phyloP scores from a whole-genome alignment of 2,888 invertebrate genomes.

The Toxonevra muliebris region DNA sequence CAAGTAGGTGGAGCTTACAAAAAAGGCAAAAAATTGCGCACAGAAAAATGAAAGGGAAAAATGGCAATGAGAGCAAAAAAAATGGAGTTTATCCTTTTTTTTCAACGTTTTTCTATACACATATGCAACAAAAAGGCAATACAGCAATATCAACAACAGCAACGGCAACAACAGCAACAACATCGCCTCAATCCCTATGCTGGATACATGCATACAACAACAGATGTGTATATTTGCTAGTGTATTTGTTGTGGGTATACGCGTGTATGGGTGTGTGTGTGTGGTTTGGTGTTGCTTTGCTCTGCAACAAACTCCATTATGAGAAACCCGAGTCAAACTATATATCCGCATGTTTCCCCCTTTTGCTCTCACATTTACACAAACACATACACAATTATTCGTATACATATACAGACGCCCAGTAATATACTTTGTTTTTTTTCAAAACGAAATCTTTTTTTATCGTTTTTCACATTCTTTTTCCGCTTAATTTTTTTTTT shows the following conservation, averaged over 20 bases:
- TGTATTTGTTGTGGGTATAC: background rate
- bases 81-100: conserved; percentile 40
- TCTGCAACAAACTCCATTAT: conserved; percentile 16
- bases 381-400: conserved; percentile 9
- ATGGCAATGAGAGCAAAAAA: conserved; percentile 15
- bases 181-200: background rate
- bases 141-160: conserved; percentile 18
- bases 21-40: conserved; percentile 54
- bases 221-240: background rate
- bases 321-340: conserved; percentile 24
- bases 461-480: background rate
- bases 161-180: conserved; percentile 7
- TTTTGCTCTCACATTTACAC: background rate
- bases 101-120: conserved; percentile 58
- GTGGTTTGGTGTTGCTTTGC: conserved; percentile 12
- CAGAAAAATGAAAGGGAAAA: conserved; percentile 31
- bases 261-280: background rate
- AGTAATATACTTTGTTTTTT: conserved; percentile 41
- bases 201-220: conserved; percentile 2
- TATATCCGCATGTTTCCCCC: background rate
- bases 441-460: conserved; percentile 40
- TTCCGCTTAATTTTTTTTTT: conserved; percentile 30
- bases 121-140: conserved; percentile 14
- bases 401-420: conserved; percentile 15
- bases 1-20: conserved; percentile 60